Percentiles rank a stretch among this genome's conserved stretches.
Conservation (phyloP, 2,113 vertebrate species). For the Dasypus novemcinctus region DNA sequence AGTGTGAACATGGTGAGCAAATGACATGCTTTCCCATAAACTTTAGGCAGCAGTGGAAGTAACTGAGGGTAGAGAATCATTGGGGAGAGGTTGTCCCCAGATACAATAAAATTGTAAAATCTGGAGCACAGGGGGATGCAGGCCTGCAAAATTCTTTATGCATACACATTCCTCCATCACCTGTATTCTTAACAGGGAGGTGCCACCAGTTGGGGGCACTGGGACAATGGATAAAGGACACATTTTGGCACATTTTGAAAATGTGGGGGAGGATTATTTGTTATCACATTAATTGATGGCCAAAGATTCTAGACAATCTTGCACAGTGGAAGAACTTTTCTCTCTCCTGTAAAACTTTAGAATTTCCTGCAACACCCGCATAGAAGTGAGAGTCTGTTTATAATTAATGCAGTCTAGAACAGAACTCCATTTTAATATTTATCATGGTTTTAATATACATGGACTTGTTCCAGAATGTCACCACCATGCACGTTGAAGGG, state of each 20-base stretch:
- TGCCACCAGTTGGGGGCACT: too few relatives aligned
- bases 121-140: not conserved
- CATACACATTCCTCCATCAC: accelerated
- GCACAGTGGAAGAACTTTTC: not conserved
- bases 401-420: not conserved
- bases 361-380: not conserved
- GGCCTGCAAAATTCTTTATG: not conserved
- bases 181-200: not conserved
- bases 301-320: not conserved
- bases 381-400: not conserved
- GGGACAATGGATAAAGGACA: not conserved
- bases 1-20: not conserved
- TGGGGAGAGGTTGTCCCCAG: not conserved
- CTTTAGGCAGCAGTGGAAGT: not conserved
- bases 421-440: not conserved
- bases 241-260: not conserved
- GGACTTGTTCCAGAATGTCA: not conserved
- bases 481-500: not conserved
- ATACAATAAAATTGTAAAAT: not conserved
- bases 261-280: not conserved
- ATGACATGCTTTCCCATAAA: not conserved
- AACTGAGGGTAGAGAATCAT: not conserved
- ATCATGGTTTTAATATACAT: not conserved
- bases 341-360: not conserved
- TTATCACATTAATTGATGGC: not conserved